These are phyloP conservation scores for Trichomycterus rosablanca DNA, from an alignment of 2,113 vertebrate species.

Conservation along the genomic window DNA sequence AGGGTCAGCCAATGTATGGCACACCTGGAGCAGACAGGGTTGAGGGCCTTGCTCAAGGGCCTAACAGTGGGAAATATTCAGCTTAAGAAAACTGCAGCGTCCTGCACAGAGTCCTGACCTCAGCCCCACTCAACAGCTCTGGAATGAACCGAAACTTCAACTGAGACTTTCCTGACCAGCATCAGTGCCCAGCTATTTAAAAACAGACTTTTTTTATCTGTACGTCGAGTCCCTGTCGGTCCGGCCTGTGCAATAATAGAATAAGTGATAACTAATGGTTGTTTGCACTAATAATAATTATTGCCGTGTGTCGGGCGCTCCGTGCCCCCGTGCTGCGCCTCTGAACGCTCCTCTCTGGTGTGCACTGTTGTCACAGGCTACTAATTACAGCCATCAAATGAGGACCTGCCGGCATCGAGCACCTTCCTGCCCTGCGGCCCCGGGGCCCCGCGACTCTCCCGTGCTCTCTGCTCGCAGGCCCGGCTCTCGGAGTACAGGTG, in stretches of 20 bases:
- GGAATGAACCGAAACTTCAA: no score
- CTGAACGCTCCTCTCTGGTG: conserved; percentile 52
- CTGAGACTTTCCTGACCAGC: no score
- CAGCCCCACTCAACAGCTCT: no score
- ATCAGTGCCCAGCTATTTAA: no score
- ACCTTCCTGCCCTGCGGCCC: conserved; percentile 14
- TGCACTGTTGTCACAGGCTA: conserved; percentile 64
- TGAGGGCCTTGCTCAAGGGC: no score
- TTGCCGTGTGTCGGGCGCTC: conserved; percentile 39
- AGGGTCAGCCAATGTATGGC: no score
- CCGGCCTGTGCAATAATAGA: conserved; percentile 50
- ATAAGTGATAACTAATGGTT: conserved; percentile 59
- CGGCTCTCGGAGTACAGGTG: conserved; percentile 30
- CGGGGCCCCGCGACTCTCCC: not conserved
- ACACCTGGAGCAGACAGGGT: no score
- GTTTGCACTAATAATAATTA: conserved; percentile 68
- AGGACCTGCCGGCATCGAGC: conserved; percentile 45
- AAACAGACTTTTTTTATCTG: no score
- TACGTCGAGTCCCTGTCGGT: conserved; percentile 6
- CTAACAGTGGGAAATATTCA: no score
- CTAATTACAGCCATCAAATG: conserved; percentile 62
- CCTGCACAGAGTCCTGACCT: no score
- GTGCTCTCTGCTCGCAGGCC: conserved; percentile 18
- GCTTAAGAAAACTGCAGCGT: no score
- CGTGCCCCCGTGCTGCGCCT: conserved; percentile 28